These are phyloP conservation scores for Apamea sordens DNA, from an alignment of 2,888 invertebrate species.

Conservation along the genomic window DNA sequence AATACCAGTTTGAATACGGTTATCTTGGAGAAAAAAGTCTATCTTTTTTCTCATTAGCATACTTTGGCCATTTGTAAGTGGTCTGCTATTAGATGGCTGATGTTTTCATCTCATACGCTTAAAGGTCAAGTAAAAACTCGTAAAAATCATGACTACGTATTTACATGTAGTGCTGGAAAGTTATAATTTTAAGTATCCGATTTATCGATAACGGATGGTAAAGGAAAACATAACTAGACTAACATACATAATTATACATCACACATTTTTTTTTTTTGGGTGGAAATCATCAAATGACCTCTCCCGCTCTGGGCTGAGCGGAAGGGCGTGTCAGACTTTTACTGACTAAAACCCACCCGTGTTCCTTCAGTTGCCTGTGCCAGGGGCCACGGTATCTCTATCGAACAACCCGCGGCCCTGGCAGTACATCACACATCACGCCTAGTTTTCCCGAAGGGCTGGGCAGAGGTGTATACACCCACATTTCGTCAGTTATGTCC, in stretches of 20 bases:
- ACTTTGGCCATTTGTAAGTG: background rate
- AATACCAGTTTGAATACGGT: slow-evolving; percentile 8
- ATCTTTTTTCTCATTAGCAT: slow-evolving; percentile 22
- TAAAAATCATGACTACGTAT: background rate
- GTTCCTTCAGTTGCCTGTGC: no score
- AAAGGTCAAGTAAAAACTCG: slow-evolving; percentile 14
- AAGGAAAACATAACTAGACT: background rate
- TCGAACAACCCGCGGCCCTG: no score
- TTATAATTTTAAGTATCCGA: background rate
- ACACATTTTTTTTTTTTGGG: no score
- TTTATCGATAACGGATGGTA: background rate
- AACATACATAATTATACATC: background rate
- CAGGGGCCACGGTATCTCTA: no score
- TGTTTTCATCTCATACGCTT: background rate
- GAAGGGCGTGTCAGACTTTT: no score
- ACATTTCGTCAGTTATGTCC: background rate
- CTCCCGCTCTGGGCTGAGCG: no score
- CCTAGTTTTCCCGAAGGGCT: background rate
- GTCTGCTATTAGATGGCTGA: background rate
- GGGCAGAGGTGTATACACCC: background rate
- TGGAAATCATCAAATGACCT: no score
- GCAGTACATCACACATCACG: no score
- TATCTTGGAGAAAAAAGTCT: background rate
- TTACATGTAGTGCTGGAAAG: background rate
- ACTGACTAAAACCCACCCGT: no score